Evolutionary conservation across 2,888 invertebrate species (phyloP).

Genomic region (Sphinx pinastri): DNA sequence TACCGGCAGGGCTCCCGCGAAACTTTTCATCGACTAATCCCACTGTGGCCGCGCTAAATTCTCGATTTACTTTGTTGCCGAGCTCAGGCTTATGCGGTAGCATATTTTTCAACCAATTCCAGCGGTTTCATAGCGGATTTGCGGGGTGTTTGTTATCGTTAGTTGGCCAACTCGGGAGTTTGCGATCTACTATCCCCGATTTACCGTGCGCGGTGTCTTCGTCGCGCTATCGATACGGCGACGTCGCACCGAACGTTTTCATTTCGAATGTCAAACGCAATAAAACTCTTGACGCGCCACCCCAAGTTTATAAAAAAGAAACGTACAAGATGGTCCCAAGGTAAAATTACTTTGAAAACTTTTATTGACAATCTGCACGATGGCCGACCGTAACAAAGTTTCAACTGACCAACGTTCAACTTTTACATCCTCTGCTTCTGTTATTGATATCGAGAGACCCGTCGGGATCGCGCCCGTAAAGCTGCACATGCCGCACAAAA

Average conservation of each 20-base stretch:
- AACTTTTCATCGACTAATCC: constrained; percentile 78
- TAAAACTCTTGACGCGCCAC: constrained; percentile 47
- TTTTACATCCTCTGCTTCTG: constrained; percentile 61
- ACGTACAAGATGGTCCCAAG: constrained; percentile 59
- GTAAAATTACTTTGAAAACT: constrained; percentile 70
- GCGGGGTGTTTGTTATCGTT: constrained; percentile 71
- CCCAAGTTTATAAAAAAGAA: constrained; percentile 65
- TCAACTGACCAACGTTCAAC: constrained; percentile 65
- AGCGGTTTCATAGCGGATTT: constrained; percentile 69
- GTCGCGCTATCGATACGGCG: constrained; percentile 38
- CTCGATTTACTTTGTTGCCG: constrained; percentile 76
- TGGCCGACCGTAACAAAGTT: constrained; percentile 65
- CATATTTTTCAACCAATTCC: constrained; percentile 76
- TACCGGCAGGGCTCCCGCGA: constrained; percentile 51
- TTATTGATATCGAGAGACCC: constrained; percentile 68
- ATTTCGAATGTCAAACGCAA: constrained; percentile 51
- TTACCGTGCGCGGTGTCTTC: constrained; percentile 11
- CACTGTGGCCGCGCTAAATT: constrained; percentile 71
- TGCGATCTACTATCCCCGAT: constrained; percentile 6
- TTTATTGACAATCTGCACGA: constrained; percentile 72
- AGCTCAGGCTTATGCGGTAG: constrained; percentile 67
- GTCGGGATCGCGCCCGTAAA: constrained; percentile 54
- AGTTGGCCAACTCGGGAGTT: constrained; percentile 40
- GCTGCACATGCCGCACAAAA: constrained; percentile 61
- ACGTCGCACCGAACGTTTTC: constrained; percentile 38